These are phyloP conservation scores for Harmothoe impar DNA, from an alignment of 2,888 invertebrate species.

Conservation along the genomic window DNA sequence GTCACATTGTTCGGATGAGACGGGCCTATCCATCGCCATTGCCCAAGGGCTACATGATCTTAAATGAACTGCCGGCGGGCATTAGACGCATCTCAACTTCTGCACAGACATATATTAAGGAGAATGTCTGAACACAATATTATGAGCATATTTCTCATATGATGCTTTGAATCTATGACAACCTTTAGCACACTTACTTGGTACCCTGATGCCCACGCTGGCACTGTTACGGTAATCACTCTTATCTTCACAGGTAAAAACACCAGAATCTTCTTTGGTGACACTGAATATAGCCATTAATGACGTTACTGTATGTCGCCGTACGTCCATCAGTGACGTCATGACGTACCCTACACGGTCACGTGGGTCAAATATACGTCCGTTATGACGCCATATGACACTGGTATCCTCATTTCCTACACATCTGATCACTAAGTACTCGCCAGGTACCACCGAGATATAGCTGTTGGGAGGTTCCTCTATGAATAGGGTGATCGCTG, in stretches of 20 bases:
- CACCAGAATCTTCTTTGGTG: neutral
- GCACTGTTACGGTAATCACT: constrained; percentile 22
- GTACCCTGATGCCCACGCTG: constrained; percentile 23
- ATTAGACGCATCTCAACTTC: no score
- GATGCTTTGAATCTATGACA: no score
- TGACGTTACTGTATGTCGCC: neutral
- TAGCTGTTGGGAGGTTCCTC: constrained; percentile 5
- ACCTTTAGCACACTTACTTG: neutral
- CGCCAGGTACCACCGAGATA: neutral
- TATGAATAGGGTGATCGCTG: constrained; percentile 15
- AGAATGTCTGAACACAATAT: no score
- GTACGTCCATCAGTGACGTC: constrained; percentile 39
- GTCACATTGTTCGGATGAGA: no score
- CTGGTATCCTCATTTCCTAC: neutral
- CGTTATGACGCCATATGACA: constrained; percentile 41
- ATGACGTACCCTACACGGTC: neutral
- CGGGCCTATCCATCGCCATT: no score
- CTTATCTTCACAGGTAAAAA: constrained; percentile 42
- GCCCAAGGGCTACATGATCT: no score
- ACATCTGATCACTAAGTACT: constrained; percentile 20
- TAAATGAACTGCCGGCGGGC: no score
- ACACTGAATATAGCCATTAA: neutral
- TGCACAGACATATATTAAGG: no score
- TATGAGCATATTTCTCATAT: no score
- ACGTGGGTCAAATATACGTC: constrained; percentile 34